Conservation (phyloP, 2,888 invertebrate species). For the Orgyia antiqua region DNA sequence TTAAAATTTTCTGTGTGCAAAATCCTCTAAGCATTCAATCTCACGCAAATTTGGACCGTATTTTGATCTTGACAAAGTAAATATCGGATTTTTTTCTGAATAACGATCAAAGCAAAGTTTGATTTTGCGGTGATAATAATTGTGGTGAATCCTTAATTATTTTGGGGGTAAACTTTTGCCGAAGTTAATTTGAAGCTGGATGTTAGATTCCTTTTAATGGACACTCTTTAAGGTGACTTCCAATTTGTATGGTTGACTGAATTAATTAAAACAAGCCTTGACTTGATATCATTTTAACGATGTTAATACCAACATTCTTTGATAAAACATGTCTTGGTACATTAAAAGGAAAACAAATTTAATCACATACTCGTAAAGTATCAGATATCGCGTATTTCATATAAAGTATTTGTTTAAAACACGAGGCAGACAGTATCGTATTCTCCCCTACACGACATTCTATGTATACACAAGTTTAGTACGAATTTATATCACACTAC, state of each 20-base stretch:
- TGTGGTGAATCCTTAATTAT: conserved; percentile 78
- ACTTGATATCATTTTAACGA: conserved; percentile 50
- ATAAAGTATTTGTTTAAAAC: conserved; percentile 43
- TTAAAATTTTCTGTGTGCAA: conserved; percentile 64
- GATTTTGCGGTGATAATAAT: conserved; percentile 77
- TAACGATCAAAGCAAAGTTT: conserved; percentile 72
- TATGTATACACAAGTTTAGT: conserved; percentile 36
- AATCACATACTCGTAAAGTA: conserved; percentile 20
- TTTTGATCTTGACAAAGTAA: conserved; percentile 32
- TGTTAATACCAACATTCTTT: conserved; percentile 41
- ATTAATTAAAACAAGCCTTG: conserved; percentile 61
- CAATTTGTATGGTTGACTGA: conserved; percentile 70
- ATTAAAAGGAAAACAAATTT: conserved; percentile 23
- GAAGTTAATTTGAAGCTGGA: conserved; percentile 72
- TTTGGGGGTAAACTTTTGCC: conserved; percentile 76
- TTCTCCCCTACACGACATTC: conserved; percentile 31
- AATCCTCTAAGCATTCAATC: conserved; percentile 37
- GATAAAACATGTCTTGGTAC: conserved; percentile 29
- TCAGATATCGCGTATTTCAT: conserved; percentile 26
- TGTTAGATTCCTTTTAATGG: conserved; percentile 73
- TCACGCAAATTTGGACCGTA: conserved; percentile 40
- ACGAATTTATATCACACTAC: conserved; percentile 53
- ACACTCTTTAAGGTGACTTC: conserved; percentile 71
- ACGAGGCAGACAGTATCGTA: conserved; percentile 40
- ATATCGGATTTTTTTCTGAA: conserved; percentile 46